Evolutionary conservation across 2,113 vertebrate genomes (phyloP).

Genomic region (Eclectus roratus): DNA sequence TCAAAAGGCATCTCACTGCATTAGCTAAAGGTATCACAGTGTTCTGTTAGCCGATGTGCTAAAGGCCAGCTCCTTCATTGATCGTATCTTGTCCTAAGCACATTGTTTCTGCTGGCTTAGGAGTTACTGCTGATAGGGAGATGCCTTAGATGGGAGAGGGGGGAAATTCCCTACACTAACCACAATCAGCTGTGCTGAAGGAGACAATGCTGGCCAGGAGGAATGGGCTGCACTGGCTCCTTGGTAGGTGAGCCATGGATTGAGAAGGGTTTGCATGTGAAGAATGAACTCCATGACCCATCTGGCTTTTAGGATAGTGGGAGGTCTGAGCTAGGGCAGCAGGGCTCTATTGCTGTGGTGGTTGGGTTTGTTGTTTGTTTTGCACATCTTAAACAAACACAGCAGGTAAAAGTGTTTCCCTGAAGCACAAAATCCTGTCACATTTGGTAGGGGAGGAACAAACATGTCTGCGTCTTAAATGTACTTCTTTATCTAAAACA

Average conservation of each 20-base stretch:
- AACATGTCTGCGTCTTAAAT: background rate
- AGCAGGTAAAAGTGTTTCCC: background rate
- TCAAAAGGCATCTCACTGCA: constrained; percentile 15
- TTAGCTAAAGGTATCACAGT: constrained; percentile 46
- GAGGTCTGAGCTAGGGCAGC: background rate
- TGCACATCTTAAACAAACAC: background rate
- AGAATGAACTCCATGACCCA: accelerated
- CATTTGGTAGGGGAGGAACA: background rate
- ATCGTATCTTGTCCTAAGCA: background rate
- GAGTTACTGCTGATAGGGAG: background rate
- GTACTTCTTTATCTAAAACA: background rate
- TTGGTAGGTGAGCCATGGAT: accelerated
- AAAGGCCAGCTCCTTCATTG: background rate
- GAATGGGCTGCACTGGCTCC: background rate
- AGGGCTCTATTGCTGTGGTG: background rate
- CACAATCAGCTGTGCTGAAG: accelerated
- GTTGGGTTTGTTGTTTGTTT: background rate
- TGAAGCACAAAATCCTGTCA: background rate
- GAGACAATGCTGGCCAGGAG: accelerated
- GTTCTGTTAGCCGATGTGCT: background rate
- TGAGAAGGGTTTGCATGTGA: background rate
- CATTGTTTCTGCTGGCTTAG: background rate
- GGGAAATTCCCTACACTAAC: background rate
- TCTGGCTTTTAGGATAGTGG: accelerated
- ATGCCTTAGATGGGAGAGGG: background rate